These are phyloP conservation scores for Crocuta crocuta DNA, from an alignment of 2,113 vertebrate genomes.

Conservation along the genomic window DNA sequence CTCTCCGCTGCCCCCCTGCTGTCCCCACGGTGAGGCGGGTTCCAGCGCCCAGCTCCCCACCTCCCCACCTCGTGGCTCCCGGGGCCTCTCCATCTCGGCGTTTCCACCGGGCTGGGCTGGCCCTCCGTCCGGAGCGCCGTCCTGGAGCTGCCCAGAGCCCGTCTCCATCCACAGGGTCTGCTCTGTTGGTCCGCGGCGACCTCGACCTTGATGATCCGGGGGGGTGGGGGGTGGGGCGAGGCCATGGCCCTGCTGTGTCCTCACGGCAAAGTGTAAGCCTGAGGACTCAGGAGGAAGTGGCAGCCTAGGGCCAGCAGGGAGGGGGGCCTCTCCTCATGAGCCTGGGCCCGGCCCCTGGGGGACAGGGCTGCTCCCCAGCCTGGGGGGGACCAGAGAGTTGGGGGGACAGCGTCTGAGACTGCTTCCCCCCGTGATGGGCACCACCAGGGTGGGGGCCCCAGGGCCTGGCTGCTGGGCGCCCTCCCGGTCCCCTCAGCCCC, in stretches of 20 bases:
- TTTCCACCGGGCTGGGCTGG: not conserved
- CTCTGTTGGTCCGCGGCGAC: not conserved
- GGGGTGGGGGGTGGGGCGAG: not conserved
- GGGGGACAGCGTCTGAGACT: not conserved
- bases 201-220: no score
- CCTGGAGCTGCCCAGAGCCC: not conserved
- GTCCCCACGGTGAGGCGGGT: fast-evolving
- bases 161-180: not conserved
- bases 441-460: not conserved
- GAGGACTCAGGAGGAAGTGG: not conserved
- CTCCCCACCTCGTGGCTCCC: no score
- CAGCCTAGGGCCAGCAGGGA: not conserved
- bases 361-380: not conserved
- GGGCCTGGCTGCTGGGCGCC: no score
- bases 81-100: not conserved
- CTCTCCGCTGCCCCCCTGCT: fast-evolving
- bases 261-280: fast-evolving
- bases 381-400: not conserved
- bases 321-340: not conserved
- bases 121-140: no score
- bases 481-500: not conserved
- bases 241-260: not conserved
- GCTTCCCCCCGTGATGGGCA: not conserved
- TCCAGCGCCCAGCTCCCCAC: no score
- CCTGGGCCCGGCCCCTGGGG: fast-evolving